Evolutionary conservation across 2,888 invertebrate species (phyloP).

Genomic region (Phymatocera aterrima): DNA sequence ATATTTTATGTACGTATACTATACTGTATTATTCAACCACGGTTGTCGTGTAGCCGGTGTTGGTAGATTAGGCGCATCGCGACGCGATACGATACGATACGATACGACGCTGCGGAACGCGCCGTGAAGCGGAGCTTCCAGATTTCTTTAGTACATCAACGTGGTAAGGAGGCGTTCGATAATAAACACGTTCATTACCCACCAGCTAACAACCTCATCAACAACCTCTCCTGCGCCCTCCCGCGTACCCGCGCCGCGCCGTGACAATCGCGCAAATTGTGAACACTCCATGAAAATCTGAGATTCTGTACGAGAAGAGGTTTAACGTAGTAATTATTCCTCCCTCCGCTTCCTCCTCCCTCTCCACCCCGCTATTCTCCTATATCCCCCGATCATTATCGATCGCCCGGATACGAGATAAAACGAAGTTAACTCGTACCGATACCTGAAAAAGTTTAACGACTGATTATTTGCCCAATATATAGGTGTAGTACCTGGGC

Average conservation of each 20-base stretch:
- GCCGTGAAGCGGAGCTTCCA: background rate
- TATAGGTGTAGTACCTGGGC: no score
- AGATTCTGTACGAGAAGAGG: background rate
- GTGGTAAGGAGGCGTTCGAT: constrained; percentile 3
- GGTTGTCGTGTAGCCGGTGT: background rate
- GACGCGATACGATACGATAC: no score
- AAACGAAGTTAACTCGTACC: no score
- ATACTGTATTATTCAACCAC: no score
- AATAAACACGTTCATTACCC: constrained; percentile 18
- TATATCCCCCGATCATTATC: no score
- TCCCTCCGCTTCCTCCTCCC: no score
- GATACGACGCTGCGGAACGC: background rate
- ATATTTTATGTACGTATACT: no score
- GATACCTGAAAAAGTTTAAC: no score
- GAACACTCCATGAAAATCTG: background rate
- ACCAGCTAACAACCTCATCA: constrained; percentile 37
- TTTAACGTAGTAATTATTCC: background rate
- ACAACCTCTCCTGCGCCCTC: background rate
- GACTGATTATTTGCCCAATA: no score
- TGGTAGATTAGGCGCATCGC: background rate
- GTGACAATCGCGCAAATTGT: background rate
- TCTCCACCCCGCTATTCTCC: no score
- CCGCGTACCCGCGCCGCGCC: background rate
- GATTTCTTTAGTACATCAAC: constrained; percentile 11
- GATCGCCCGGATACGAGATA: no score